Conservation (phyloP, 2,888 invertebrate genomes). For the Temnothorax rugatulus region DNA sequence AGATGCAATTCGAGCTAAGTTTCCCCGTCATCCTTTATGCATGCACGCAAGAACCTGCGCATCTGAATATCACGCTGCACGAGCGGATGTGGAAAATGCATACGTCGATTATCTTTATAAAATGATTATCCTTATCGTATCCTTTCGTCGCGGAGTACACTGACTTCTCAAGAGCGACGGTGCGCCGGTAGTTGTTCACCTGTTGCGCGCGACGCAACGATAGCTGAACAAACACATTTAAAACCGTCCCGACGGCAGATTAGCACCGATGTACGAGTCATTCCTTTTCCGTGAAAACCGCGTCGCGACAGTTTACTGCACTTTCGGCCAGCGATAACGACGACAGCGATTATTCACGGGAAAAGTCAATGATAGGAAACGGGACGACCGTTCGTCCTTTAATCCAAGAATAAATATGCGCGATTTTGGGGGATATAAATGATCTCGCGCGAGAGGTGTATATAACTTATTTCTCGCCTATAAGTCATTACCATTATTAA, state of each 20-base stretch:
- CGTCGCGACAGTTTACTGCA: constrained; percentile 45
- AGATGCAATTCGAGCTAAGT: neutral
- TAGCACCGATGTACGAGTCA: constrained; percentile 61
- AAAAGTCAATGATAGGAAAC: neutral
- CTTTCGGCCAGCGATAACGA: constrained; percentile 65
- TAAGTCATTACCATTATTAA: constrained; percentile 16
- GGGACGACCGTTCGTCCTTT: neutral
- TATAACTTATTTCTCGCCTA: constrained; percentile 1
- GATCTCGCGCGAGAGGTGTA: neutral
- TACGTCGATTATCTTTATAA: constrained; percentile 28
- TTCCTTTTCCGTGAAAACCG: constrained; percentile 62
- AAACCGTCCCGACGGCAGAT: constrained; percentile 59
- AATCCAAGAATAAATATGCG: neutral
- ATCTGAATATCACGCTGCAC: neutral
- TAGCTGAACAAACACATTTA: constrained; percentile 52
- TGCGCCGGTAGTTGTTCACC: constrained; percentile 56
- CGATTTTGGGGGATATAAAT: neutral
- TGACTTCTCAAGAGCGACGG: constrained; percentile 46
- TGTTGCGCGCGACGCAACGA: constrained; percentile 48
- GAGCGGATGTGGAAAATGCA: neutral
- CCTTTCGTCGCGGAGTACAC: constrained; percentile 16
- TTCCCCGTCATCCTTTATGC: neutral
- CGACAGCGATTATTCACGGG: constrained; percentile 5
- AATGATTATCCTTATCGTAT: constrained; percentile 60
- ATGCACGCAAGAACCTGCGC: neutral